Conservation (phyloP, 2,113 vertebrate species). For the Blennius ocellaris region DNA sequence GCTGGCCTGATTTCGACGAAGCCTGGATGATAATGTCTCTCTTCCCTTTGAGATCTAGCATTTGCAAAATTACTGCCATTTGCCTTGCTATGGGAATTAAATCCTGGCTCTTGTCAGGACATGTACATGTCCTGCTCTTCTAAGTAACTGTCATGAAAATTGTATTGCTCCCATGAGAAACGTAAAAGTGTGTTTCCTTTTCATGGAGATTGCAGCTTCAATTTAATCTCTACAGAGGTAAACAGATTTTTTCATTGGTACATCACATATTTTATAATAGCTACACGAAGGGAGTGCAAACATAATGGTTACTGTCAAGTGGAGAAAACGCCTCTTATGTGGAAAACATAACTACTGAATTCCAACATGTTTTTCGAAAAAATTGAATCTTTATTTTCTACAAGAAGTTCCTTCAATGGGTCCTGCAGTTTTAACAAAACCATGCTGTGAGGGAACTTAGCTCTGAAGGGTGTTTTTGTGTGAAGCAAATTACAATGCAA, state of each 20-base stretch:
- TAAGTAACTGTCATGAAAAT: constrained; percentile 24
- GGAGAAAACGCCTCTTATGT: background rate
- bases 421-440: background rate
- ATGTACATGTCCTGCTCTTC: constrained; percentile 10
- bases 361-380: constrained; percentile 9
- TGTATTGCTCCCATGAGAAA: background rate
- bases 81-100: constrained; percentile 37
- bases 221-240: constrained; percentile 3
- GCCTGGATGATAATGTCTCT: constrained; percentile 24
- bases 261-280: background rate
- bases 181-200: background rate
- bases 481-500: background rate
- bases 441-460: background rate
- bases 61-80: constrained; percentile 52
- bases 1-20: constrained; percentile 48
- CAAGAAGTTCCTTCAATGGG: background rate
- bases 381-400: background rate
- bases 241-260: background rate
- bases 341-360: background rate
- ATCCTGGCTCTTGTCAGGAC: no score
- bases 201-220: background rate
- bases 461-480: background rate
- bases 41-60: constrained; percentile 29
- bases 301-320: constrained; percentile 5
- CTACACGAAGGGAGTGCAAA: background rate